Base-by-base conservation (phyloP, 2,797 vertebrate genomes). In the Furcifer pardalis region DNA sequence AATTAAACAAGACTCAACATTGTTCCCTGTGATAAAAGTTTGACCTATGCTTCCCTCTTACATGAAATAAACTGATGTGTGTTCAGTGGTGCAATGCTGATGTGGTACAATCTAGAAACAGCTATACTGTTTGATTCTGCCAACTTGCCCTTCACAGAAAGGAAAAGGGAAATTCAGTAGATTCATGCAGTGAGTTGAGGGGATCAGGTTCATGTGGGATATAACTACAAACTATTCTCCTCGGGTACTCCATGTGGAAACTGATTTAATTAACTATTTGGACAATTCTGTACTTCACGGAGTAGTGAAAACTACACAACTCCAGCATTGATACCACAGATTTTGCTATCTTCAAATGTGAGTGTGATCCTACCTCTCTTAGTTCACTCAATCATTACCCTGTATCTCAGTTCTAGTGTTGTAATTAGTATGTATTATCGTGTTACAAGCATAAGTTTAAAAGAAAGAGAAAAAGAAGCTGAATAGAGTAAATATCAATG, bases 401-500 rank as follows among this genome's bases (percentile, higher is more conserved):
- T 71, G 0, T 85, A 25, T 85, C 42, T 30, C 0, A 2, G 74
- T 27, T 40, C 21, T 81, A 30, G n/a, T 72, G 1, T 49, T 86
- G 78, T 87, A 19, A 76, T 68, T 85, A 74, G 12, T 86, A 87
- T 81, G 74, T 79, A 84, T 5, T 8, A 73, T 0, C 0, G 1
- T 7, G n/a, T 3, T 3, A 1, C 59, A 56, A 86, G 5, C 63
- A 1, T 13, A 86, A 66, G 52, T 30, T 84, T 79, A 73, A 60
- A 60, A 12, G 13, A 40, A 27, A 19, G 44, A 37, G 35, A 35
- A 5, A 25, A 56, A 85, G 52, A 4, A 83, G 44, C 85, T 44
- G 62, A 88, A 87, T 52, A 81, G 73, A 85, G 87, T 84, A 88
- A 90, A 91, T 86, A 82, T 84, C 84, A 92, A 85, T 69, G 82